These are phyloP conservation scores for Eumaeus atala DNA, from an alignment of 1,140 invertebrate species.

Conservation along the genomic window DNA sequence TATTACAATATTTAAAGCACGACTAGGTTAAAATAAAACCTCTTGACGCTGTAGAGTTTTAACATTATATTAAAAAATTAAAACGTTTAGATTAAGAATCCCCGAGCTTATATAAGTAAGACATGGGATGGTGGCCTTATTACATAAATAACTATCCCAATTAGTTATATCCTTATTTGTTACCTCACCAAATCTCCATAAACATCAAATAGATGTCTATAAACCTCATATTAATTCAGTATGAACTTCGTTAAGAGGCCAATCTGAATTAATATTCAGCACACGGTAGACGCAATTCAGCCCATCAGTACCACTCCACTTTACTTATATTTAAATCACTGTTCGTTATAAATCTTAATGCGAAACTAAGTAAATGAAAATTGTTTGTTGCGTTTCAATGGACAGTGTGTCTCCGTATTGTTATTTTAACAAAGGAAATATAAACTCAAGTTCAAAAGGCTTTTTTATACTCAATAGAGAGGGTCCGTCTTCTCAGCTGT, in stretches of 20 bases:
- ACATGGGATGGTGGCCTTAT: too few species aligned
- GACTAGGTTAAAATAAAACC: too few species aligned
- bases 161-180: neutral
- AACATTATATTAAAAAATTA: too few species aligned
- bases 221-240: conserved; percentile 1
- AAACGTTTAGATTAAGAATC: too few species aligned
- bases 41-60: too few species aligned
- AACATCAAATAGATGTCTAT: neutral
- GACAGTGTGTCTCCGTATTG: neutral
- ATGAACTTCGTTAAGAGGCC: conserved; percentile 2
- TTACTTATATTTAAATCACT: conserved; percentile 3
- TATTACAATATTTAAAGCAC: too few species aligned
- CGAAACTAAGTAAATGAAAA: conserved; percentile 6
- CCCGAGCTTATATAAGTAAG: too few species aligned
- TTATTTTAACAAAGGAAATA: too few species aligned
- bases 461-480: too few species aligned
- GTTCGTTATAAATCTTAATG: conserved; percentile 1
- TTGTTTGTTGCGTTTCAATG: neutral
- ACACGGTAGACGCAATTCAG: neutral
- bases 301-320: conserved; percentile 2
- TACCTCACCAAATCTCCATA: conserved; percentile 9
- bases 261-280: conserved; percentile 2
- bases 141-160: too few species aligned
- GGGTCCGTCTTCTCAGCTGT: too few species aligned
- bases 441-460: too few species aligned